Base-by-base conservation (phyloP, 2,888 invertebrate genomes). In the Scaeva pyrastri region DNA sequence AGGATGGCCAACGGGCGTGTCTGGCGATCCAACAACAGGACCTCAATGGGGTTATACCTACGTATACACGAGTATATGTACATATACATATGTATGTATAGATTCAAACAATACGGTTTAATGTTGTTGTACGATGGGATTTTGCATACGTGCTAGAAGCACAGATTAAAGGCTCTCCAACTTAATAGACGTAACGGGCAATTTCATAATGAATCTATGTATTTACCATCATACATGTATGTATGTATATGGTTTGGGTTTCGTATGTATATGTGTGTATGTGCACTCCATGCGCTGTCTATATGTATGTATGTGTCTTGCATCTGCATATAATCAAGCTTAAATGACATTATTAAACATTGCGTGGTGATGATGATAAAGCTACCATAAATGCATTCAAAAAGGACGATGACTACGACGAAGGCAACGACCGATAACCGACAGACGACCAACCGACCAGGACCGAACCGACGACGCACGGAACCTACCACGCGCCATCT, bases 161-260 rank as follows among this genome's bases (percentile, higher is more conserved):
- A 76, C 55, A 85, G 85, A 85, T 81, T 81, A 85, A 85, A 73
- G 68, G 76, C 76, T 85, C 80, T 80, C 71, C 41, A 70, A 70
- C 68, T 76, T 85, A 85, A 85, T 85, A 85, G 85, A 85, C 81
- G 68, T 85, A 81, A 81, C 85, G 85, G 81, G 73, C 55, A 81
- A 70, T 85, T 81, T 85, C 81, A 81, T 85, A 85, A 85, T 85
- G 80, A 85, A 85, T 76, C 81, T 85, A 85, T n/a, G n/a, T n/a
- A n/a, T 85, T 85, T 80, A 76, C 75, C 58, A 70, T 45, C 23
- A 14, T 23, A 6, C 12, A 2, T 45, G 45, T 68, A 7, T n/a
- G 23, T 64, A 31, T 26, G 11, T 36, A 11, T 36, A 31, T 12
- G 58, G 19, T 12, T 48, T 48, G 19, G 16, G 19, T 48, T 4